These are phyloP conservation scores for Hybos culiciformis DNA, from an alignment of 2,888 invertebrate genomes.

Conservation along the genomic window DNA sequence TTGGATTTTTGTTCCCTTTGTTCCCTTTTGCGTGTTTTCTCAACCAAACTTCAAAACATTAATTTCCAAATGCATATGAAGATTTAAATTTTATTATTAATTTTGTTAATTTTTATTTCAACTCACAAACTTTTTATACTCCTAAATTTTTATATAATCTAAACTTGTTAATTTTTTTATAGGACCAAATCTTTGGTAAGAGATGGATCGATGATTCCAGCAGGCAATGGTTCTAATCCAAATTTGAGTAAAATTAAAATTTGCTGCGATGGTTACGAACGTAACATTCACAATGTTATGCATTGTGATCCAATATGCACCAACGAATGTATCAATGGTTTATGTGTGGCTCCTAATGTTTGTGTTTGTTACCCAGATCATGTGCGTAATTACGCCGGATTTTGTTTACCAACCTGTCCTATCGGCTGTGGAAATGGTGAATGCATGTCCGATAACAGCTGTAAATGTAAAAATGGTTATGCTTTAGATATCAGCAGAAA, in stretches of 20 bases:
- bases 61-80: not conserved
- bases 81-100: not conserved
- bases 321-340: conserved; percentile 38
- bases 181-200: conserved; percentile 28
- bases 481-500: conserved; percentile 26
- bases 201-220: conserved; percentile 18
- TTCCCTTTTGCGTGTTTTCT: conserved; percentile 19
- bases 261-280: conserved; percentile 58
- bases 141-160: not conserved
- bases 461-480: conserved; percentile 41
- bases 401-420: conserved; percentile 53
- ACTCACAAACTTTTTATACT: too few species aligned
- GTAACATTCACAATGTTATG: conserved; percentile 41
- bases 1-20: conserved; percentile 16
- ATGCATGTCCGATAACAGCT: conserved; percentile 45
- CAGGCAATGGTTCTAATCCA: conserved; percentile 37
- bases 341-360: conserved; percentile 37
- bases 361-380: conserved; percentile 37
- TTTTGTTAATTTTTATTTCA: too few species aligned
- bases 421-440: conserved; percentile 53
- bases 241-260: conserved; percentile 50
- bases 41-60: conserved; percentile 6
- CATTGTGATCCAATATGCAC: conserved; percentile 37
- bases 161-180: not conserved
- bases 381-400: conserved; percentile 23